These are phyloP conservation scores for Eurypyga helias DNA, from an alignment of 2,113 vertebrate genomes.

Conservation along the genomic window DNA sequence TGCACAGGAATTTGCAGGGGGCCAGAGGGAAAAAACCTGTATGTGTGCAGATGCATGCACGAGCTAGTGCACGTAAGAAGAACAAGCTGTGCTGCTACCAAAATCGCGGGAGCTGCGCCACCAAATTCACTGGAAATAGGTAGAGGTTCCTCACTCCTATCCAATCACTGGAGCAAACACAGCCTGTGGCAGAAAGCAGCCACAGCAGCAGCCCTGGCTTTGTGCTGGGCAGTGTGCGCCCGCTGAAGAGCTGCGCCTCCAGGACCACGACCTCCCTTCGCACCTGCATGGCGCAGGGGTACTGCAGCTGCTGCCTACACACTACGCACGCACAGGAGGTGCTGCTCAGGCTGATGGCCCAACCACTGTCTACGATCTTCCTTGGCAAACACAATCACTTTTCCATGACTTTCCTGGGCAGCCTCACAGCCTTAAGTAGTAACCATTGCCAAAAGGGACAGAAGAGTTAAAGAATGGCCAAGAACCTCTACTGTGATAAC, in stretches of 20 bases:
- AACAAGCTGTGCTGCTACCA: not conserved
- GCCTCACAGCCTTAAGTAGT: not conserved
- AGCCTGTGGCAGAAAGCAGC: not conserved
- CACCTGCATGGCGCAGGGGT: not conserved
- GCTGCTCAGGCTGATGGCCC: not conserved
- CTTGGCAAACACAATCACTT: not conserved
- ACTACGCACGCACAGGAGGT: not conserved
- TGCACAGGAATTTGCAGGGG: not conserved
- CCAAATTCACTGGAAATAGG: not conserved
- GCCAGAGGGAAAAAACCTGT: not conserved
- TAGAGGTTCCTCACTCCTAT: not conserved
- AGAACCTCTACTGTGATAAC: not conserved
- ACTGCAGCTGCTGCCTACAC: not conserved
- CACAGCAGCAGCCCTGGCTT: not conserved
- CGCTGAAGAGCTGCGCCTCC: not conserved
- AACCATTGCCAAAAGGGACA: not conserved
- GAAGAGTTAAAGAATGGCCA: not conserved
- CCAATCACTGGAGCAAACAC: not conserved
- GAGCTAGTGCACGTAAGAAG: not conserved
- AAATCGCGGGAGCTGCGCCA: not conserved
- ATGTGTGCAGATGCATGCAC: accelerated
- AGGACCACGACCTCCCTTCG: not conserved
- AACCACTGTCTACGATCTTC: not conserved
- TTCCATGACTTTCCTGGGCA: not conserved
- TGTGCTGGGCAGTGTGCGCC: not conserved